phyloP scores from a whole-genome alignment of 1,140 invertebrate genomes.

The Drosophila asahinai region DNA sequence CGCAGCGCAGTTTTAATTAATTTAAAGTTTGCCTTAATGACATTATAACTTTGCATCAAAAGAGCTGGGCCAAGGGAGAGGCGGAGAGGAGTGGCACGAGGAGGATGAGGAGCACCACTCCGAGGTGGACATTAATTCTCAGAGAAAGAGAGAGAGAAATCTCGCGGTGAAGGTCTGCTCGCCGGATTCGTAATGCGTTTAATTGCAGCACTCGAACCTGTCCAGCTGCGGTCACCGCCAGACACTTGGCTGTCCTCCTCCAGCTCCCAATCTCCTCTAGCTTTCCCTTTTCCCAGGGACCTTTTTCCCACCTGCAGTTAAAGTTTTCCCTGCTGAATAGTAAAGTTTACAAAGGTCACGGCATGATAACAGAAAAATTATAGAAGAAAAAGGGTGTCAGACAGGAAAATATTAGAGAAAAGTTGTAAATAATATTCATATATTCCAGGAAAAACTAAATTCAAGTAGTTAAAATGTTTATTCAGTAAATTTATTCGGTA shows the following conservation, averaged over 20 bases:
- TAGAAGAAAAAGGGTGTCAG: background rate
- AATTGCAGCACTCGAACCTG: slow-evolving; percentile 68
- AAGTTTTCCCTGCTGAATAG: slow-evolving; percentile 14
- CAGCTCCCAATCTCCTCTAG: background rate
- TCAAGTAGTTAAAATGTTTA: background rate
- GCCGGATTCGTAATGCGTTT: slow-evolving; percentile 57
- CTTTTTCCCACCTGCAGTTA: background rate
- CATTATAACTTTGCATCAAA: slow-evolving; percentile 79
- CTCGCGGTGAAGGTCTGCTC: slow-evolving; percentile 13
- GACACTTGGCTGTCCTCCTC: background rate
- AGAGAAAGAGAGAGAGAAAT: background rate
- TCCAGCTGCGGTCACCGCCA: slow-evolving; percentile 61
- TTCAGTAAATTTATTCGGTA: no score
- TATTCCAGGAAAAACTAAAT: background rate
- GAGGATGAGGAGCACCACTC: background rate
- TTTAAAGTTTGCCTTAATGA: slow-evolving; percentile 81
- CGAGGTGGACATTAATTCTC: slow-evolving; percentile 61
- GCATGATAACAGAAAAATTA: background rate
- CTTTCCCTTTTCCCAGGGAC: no score
- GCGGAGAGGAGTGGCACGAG: background rate
- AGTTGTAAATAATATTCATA: slow-evolving; percentile 6
- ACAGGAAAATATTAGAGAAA: background rate
- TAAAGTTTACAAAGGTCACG: slow-evolving; percentile 3
- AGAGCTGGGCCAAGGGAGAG: background rate
- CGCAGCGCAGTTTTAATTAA: slow-evolving; percentile 77